phyloP scores from a whole-genome alignment of 2,888 invertebrate genomes.

The Mesochorus sp. region DNA sequence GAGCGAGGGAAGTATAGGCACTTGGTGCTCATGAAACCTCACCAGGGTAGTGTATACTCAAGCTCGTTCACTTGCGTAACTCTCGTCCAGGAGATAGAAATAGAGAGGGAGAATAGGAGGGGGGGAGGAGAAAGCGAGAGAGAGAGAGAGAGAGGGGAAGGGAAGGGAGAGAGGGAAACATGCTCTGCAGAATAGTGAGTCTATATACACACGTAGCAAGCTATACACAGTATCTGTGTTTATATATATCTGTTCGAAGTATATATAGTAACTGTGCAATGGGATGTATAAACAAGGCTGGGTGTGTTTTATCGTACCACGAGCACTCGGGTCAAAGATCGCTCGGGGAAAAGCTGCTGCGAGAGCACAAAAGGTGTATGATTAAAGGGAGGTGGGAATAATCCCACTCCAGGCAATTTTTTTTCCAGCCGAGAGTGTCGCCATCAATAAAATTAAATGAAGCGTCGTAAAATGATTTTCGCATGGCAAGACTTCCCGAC shows the following conservation, averaged over 20 bases:
- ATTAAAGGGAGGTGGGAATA: too few species aligned
- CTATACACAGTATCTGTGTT: background rate
- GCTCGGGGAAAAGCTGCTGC: background rate
- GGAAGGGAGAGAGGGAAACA: slow-evolving; percentile 19
- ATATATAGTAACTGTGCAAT: slow-evolving; percentile 17
- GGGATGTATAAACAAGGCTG: slow-evolving; percentile 25
- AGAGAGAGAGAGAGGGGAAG: background rate
- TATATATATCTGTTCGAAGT: background rate
- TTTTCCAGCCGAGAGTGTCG: background rate
- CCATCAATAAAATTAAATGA: background rate
- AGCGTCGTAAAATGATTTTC: background rate
- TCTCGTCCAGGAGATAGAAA: background rate
- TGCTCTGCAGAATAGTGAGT: background rate
- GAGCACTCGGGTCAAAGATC: background rate
- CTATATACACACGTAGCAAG: background rate
- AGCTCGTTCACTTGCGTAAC: slow-evolving; percentile 32
- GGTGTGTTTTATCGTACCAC: slow-evolving; percentile 19
- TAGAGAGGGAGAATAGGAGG: slow-evolving; percentile 3
- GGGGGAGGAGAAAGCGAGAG: background rate
- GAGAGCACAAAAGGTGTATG: background rate
- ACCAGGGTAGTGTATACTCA: slow-evolving; percentile 34
- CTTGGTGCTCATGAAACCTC: slow-evolving; percentile 44
- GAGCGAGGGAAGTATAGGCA: slow-evolving; percentile 65
- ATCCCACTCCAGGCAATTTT: too few species aligned
- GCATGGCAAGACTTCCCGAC: background rate